A percentile compares a stretch with the other conserved stretches of the same genome.
These are phyloP conservation scores for Liparis tanakae DNA, from an alignment of 2,797 vertebrate species.

Conservation along the genomic window DNA sequence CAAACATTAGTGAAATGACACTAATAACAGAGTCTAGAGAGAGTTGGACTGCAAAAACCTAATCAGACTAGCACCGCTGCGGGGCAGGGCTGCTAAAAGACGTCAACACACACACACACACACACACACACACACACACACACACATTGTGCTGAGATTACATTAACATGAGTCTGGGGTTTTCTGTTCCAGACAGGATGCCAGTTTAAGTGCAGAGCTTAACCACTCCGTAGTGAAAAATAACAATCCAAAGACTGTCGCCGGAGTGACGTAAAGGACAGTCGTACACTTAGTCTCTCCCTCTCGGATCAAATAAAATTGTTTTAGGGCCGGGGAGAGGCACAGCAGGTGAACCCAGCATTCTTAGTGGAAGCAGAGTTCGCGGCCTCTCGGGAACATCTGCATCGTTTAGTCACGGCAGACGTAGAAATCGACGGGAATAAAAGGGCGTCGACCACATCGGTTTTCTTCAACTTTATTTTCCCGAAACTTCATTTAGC, in stretches of 20 bases:
- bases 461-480: slow-evolving; percentile 32
- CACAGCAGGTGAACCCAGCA: slow-evolving; percentile 20
- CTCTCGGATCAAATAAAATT: slow-evolving; percentile 24
- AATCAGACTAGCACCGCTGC: slow-evolving; percentile 62
- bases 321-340: background rate
- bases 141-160: slow-evolving; percentile 35
- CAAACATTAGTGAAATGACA: slow-evolving; percentile 73
- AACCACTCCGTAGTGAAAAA: slow-evolving; percentile 32
- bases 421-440: background rate
- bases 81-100: slow-evolving; percentile 60
- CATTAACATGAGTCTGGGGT: slow-evolving; percentile 47
- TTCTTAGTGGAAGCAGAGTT: slow-evolving; percentile 4
- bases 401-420: slow-evolving; percentile 37
- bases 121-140: slow-evolving; percentile 37
- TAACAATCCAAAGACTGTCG: slow-evolving; percentile 8
- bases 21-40: slow-evolving; percentile 61
- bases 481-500: slow-evolving; percentile 26
- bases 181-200: slow-evolving; percentile 44
- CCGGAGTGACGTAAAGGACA: slow-evolving; percentile 24
- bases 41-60: slow-evolving; percentile 53
- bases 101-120: slow-evolving; percentile 29
- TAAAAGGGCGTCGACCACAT: slow-evolving; percentile 15
- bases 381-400: slow-evolving; percentile 25
- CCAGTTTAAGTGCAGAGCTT: slow-evolving; percentile 39
- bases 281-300: slow-evolving; percentile 8